These are phyloP conservation scores for Suillia variegata DNA, from an alignment of 2,888 invertebrate species.

Conservation along the genomic window DNA sequence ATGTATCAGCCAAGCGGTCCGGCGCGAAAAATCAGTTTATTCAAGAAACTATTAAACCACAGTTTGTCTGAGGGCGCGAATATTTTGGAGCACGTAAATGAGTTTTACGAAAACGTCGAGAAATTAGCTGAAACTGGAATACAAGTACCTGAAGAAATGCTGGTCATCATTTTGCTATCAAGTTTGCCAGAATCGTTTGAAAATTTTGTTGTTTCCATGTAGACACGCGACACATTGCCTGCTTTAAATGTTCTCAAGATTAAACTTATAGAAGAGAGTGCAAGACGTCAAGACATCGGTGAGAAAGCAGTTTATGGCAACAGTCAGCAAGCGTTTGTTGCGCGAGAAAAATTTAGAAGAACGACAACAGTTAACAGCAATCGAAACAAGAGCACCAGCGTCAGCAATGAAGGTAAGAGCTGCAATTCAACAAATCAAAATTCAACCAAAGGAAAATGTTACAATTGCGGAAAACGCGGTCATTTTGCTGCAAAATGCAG, in stretches of 20 bases:
- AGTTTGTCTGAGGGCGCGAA: too few relatives aligned
- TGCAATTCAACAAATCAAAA: not conserved
- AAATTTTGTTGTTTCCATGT: too few relatives aligned
- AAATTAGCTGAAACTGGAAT: constrained; percentile 15
- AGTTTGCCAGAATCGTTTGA: constrained; percentile 19
- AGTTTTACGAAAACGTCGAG: constrained; percentile 17
- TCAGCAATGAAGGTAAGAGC: not conserved
- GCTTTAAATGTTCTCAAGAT: too few relatives aligned
- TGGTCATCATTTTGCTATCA: constrained; percentile 13
- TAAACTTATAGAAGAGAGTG: too few relatives aligned
- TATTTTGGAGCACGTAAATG: too few relatives aligned
- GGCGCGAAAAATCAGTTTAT: constrained; percentile 22
- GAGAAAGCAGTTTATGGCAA: not conserved
- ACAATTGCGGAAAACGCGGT: too few relatives aligned
- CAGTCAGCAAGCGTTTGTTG: not conserved
- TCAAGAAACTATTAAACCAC: too few relatives aligned
- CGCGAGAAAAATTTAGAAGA: not conserved
- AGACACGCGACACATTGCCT: too few relatives aligned
- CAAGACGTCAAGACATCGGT: not conserved
- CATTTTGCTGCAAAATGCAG: too few relatives aligned
- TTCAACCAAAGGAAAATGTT: constrained; percentile 14
- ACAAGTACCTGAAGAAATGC: constrained; percentile 13
- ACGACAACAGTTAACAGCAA: too few relatives aligned
- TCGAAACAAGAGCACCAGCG: too few relatives aligned
- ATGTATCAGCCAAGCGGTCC: constrained; percentile 20